Evolutionary conservation across 2,113 vertebrate genomes (phyloP), one percentile per base, ranked within the genome.

Genomic region (Numenius arquata): DNA sequence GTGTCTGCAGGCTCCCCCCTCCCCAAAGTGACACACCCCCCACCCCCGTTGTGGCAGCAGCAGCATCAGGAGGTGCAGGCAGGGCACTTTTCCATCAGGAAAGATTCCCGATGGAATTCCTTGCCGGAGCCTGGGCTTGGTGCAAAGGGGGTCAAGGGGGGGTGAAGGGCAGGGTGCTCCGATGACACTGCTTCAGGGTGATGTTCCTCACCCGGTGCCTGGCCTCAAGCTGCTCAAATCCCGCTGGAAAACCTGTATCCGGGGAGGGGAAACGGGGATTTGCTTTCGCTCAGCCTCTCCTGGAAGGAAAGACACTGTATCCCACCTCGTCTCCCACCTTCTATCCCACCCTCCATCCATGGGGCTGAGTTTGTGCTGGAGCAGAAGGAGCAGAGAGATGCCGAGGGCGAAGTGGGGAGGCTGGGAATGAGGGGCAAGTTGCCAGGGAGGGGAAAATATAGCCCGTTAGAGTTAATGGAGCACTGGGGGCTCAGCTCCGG

Each of bases 401-500:
- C 73, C 1, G 14, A 36, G 48, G 70, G 61, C 0, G 19, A 36
- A 9, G 13, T 21, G 56, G 72, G 38, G 18, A 43, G 21, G 43
- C 13, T 72, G 52, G 68, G 32, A n/a, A 36, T 7, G 8, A 27
- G 48, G 5, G 5, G 41, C 5, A 12, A 7, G 6, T 45, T 68
- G 8, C 20, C 22, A 38, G 29, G 15, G 17, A 52, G 29, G 15
- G 27, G 8, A 32, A 3, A 21, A 23, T 8, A 27, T 32, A 41
- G 4, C 63, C 0, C 0, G 2, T 59, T 30, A 18, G 22, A 15
- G 22, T n/a, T 92, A 26, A 38, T 4, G 13, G 27, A 55, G 26
- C 38, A 4, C 17, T 18, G 32, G 8, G 48, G 32, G 53, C 30
- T 67, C 27, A 8, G 26, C 52, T 79, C 50, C 4, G 1, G 26